Evolutionary conservation across 2,888 invertebrate species (phyloP).

Genomic region (Cryptocheilus praepositus): DNA sequence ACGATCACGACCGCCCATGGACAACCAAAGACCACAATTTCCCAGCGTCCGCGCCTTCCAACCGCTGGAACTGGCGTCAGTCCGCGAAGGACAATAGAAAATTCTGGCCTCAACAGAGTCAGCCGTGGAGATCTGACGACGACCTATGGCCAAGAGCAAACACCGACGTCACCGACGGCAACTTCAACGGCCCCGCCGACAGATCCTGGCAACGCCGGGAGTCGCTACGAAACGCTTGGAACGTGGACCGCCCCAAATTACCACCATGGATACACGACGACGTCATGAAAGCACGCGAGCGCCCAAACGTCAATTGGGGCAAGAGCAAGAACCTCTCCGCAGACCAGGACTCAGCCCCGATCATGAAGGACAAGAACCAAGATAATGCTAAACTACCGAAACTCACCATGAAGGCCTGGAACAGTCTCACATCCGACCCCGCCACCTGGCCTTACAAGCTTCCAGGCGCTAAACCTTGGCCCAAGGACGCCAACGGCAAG

Average conservation of each 20-base stretch:
- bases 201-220: too few species aligned
- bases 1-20: slow-evolving; percentile 52
- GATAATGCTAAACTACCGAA: slow-evolving; percentile 48
- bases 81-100: slow-evolving; percentile 26
- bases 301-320: too few species aligned
- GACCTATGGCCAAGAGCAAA: slow-evolving; percentile 26
- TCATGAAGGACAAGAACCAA: slow-evolving; percentile 16
- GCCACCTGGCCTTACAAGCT: slow-evolving; percentile 70
- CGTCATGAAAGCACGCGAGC: too few species aligned
- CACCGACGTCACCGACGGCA: slow-evolving; percentile 1
- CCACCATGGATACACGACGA: not conserved
- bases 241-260: not conserved
- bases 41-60: slow-evolving; percentile 7
- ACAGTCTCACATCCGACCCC: slow-evolving; percentile 67
- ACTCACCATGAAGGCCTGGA: slow-evolving; percentile 65
- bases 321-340: not conserved
- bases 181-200: not conserved
- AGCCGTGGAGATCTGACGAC: slow-evolving; percentile 30
- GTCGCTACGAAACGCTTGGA: too few species aligned
- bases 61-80: slow-evolving; percentile 52
- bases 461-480: slow-evolving; percentile 68
- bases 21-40: slow-evolving; percentile 29
- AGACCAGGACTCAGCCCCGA: not conserved
- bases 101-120: slow-evolving; percentile 47
- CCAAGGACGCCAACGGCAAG: slow-evolving; percentile 68